Evolutionary conservation across 2,797 vertebrate species (phyloP), one percentile per base, ranked within the genome.

Genomic region (Borostomias antarcticus): DNA sequence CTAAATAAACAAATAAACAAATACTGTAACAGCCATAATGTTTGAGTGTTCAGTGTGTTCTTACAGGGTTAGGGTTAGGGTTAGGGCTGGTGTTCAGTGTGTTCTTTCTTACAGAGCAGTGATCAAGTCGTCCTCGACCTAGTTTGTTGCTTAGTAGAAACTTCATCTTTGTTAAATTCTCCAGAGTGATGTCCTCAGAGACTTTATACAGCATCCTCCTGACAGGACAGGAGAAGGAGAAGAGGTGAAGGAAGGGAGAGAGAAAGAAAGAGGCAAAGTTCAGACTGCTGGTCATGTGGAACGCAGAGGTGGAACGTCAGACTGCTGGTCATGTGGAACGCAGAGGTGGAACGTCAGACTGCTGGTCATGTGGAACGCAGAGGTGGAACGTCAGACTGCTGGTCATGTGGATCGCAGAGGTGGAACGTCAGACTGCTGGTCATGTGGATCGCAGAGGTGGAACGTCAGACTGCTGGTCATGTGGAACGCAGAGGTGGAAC

Each of bases 161-260:
- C 77, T 89, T 92, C 21, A 93, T 67, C 0, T 40, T 64, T 0
- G 51, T 3, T 3, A 93, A 10, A 17, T 85, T 88, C 56, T 85
- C 76, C 0, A 8, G 0, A 1, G 77, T 87, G 50, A 90, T 19
- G 26, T 82, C 74, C 8, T 89, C 77, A 43, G 87, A 78, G 30
- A 93, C 23, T 0, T 9, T 0, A 66, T 85, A 92, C 15, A 93
- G 85, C 87, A 89, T 86, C 74, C 86, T 82, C 69, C 92, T 93
- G 75, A 69, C 4, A 72, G 17, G 28, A 40, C 64, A 4, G 45
- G 7, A 73, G 48, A 61, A 58, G 45, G n/a, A 57, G 17, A 2
- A 45, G 5, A 17, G 5, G 13, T 40, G 11, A 32, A 3, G 8
- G 58, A 35, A 58, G 11, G 40, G 10, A 15, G 29, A 51, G 23